Base-by-base conservation (phyloP, 2,888 invertebrate genomes). In the Tetropium fuscum region DNA sequence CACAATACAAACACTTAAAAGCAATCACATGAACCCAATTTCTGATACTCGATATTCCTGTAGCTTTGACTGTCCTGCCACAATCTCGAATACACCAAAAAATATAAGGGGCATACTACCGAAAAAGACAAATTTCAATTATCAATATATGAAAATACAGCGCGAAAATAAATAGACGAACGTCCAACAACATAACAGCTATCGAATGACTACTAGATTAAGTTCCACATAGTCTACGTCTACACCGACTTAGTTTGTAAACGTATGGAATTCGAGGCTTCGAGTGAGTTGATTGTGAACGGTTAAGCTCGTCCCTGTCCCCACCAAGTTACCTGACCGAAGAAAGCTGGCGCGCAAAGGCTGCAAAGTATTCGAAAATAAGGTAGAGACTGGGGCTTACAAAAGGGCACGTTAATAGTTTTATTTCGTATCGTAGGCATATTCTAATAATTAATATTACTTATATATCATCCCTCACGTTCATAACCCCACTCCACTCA, bases 231-330 rank as follows among this genome's bases (percentile, higher is more conserved):
- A 57, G 55, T 62, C 67, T 64, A 69, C 59, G 67, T n/a, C n/a
- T n/a, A n/a, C n/a, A n/a, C 70, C 49, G 64, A 60, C 55, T 71
- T 68, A 66, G 64, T 71, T 70, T 69, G 68, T 73, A 71, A 74
- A 74, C 66, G 63, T 53, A 63, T 68, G 73, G 76, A 77, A 78
- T 77, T 76, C 74, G 74, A 71, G 70, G 70, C 73, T 65, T 66
- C 70, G 70, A 74, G 55, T 56, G 49, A 63, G 59, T 59, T 48
- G 57, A 53, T 53, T 54, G 51, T 53, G 69, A 78, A 77, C 77
- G 77, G 77, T 77, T 77, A 70, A 53, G 68, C 55, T 58, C 72
- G 64, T 71, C 59, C 69, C 73, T 67, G 66, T 49, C 74, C 71
- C 74, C 74, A 53, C 74, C 65, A 63, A 66, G 68, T 69, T 74